Evolutionary conservation across 2,113 vertebrate species (phyloP), one percentile per base, ranked within the genome.

Genomic region (Antigone vipio): DNA sequence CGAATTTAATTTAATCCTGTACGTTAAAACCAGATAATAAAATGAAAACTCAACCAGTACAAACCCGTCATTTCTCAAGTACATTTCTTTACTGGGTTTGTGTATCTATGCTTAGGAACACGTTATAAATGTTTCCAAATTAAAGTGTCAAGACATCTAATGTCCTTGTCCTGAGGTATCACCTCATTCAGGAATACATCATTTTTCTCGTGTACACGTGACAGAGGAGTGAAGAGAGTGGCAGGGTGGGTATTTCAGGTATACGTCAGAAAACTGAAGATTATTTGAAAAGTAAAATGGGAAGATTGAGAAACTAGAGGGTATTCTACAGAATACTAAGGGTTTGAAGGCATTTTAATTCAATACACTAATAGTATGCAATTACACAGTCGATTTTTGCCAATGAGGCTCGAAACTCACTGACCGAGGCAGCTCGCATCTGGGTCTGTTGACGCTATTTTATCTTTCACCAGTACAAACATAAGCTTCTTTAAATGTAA

Each of bases 31-130:
- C 3, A 0, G 17, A 5, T 30, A 47, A 23, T 49, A 35, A 73
- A 60, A 89, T 17, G 40, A 69, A 84, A 76, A 60, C 6, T 73
- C 79, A 64, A 5, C 5, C 15, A 52, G 32, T 7, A 40, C 13
- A 26, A 77, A 74, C 1, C 1, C 15, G 10, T 56, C 0, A 15
- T 42, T 42, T 69, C 11, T 64, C 40, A 30, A 2, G 14, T 10
- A 0, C 15, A 38, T 69, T 87, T 87, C 32, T 80, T 76, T 68
- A 29, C 12, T 49, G 11, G 7, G 1, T 83, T 75, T 80, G 27
- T 0, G 0, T 47, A 22, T 20, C 12, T 71, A 9, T 24, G n/a
- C 29, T 63, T 71, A 50, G 29, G 42, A 75, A 78, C 13, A 18
- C 0, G 8, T 17, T 35, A 13, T 52, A n/a, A 1, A 3, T 49